Conservation (phyloP, 2,113 vertebrate species). For the Pycnonotus jocosus region DNA sequence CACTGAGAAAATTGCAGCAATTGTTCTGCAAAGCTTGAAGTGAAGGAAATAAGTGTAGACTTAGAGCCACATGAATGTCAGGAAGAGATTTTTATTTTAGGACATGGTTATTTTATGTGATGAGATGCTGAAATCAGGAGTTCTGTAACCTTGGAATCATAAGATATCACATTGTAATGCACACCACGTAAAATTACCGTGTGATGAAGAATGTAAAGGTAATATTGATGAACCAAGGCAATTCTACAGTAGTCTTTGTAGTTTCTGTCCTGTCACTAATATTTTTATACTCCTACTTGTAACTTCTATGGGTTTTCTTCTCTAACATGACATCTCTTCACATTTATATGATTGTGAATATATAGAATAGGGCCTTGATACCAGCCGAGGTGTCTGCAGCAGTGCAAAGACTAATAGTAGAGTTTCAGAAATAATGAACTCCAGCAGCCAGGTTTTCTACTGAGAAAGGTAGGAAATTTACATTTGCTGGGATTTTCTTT, state of each 20-base stretch:
- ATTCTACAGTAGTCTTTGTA: neutral
- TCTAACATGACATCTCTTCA: neutral
- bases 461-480: neutral
- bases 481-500: neutral
- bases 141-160: neutral
- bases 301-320: neutral
- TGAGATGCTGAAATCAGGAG: neutral
- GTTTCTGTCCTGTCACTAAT: neutral
- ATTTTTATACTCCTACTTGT: neutral
- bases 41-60: neutral
- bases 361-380: neutral
- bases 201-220: neutral
- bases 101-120: neutral
- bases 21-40: constrained; percentile 16
- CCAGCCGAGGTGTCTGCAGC: neutral
- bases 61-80: rapidly evolving
- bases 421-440: neutral
- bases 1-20: neutral
- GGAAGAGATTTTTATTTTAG: neutral
- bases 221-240: neutral
- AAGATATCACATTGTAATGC: neutral
- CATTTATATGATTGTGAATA: neutral
- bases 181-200: neutral
- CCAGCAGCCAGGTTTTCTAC: neutral
- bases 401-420: neutral